Percentiles rank a stretch among this genome's conserved stretches.
These are phyloP conservation scores for Abramis brama DNA, from an alignment of 2,113 vertebrate species.

Conservation along the genomic window DNA sequence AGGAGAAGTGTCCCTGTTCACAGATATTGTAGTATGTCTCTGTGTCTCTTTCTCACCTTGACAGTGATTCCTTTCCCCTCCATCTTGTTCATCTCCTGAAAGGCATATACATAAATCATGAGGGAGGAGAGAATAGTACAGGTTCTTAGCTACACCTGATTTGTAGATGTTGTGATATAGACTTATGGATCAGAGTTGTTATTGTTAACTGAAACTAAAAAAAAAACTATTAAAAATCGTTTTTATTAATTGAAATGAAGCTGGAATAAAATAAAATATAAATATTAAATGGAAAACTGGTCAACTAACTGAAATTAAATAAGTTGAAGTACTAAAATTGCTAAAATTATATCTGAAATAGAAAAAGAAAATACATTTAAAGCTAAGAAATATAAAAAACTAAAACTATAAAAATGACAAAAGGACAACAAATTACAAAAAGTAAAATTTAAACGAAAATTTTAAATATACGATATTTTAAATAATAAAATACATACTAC, in stretches of 20 bases:
- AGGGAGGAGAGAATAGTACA: neutral
- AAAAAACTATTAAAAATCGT: too few species aligned
- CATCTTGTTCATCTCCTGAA: slow-evolving; percentile 9
- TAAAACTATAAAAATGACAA: too few species aligned
- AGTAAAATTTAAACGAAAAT: too few species aligned
- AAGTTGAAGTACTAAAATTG: too few species aligned
- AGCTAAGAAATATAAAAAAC: neutral
- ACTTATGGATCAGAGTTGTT: neutral
- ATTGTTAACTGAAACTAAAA: too few species aligned
- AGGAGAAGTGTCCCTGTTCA: neutral
- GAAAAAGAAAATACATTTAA: neutral
- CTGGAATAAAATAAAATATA: too few species aligned
- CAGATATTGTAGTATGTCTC: neutral
- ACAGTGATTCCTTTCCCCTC: neutral
- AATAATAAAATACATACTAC: neutral
- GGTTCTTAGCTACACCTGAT: neutral
- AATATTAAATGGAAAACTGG: too few species aligned
- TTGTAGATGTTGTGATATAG: neutral
- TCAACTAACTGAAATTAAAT: too few species aligned
- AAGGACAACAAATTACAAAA: too few species aligned
- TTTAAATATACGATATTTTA: neutral
- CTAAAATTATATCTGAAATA: too few species aligned
- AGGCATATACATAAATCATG: slow-evolving; percentile 49
- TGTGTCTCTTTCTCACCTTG: neutral
- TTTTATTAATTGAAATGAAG: too few species aligned